Percentiles rank a stretch among this genome's conserved stretches.
phyloP scores from a whole-genome alignment of 2,888 invertebrate species.

The Acanthosepion pharaonis region DNA sequence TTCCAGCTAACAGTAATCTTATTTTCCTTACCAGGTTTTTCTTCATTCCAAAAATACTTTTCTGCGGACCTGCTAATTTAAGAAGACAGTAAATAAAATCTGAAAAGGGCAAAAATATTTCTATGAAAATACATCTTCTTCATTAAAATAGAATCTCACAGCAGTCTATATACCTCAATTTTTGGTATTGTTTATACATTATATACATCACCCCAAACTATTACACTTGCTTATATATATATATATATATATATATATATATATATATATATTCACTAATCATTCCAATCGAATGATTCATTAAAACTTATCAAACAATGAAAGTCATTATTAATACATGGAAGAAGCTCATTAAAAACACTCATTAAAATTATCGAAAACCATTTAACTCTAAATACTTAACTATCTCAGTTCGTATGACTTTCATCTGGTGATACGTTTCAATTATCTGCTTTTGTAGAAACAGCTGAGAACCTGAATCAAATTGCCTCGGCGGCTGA shows the following conservation, averaged over 20 bases:
- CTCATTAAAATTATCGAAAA: background rate
- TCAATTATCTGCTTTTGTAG: slow-evolving; percentile 45
- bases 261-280: too few relatives aligned
- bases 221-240: too few relatives aligned
- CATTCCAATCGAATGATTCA: background rate
- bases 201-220: too few relatives aligned
- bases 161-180: too few relatives aligned
- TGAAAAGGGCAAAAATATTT: background rate
- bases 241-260: too few relatives aligned
- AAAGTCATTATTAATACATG: background rate
- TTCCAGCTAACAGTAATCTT: background rate
- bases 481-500: slow-evolving; percentile 45
- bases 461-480: slow-evolving; percentile 41
- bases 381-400: background rate
- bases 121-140: background rate
- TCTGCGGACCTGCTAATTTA: background rate
- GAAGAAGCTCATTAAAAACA: background rate
- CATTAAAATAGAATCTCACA: too few relatives aligned
- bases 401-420: background rate
- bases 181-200: too few relatives aligned
- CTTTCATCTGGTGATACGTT: slow-evolving; percentile 12
- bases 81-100: background rate
- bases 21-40: background rate
- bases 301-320: background rate
- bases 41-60: background rate